A percentile compares a stretch with the other conserved stretches of the same genome.
These are phyloP conservation scores for Chamaea fasciata DNA, from an alignment of 2,113 vertebrate species.

Conservation along the genomic window DNA sequence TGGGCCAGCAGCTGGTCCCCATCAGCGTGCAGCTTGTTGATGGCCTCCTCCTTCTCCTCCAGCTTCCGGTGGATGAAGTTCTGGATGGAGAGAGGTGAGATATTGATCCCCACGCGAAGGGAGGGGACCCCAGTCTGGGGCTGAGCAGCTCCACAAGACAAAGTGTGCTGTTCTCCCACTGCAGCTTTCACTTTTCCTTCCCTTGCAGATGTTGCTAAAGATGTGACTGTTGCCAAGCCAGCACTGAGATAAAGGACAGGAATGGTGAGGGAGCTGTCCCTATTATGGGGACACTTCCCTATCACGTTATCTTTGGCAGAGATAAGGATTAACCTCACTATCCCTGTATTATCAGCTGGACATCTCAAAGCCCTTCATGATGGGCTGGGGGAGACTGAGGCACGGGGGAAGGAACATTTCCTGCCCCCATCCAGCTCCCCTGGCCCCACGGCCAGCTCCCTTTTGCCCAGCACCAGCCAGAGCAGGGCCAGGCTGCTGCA, in stretches of 20 bases:
- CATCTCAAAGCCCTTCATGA: neutral
- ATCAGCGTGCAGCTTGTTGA: constrained; percentile 88
- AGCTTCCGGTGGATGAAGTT: constrained; percentile 93
- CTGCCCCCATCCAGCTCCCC: neutral
- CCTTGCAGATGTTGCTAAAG: neutral
- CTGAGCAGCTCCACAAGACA: neutral
- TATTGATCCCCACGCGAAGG: fast-evolving
- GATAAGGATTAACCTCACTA: neutral
- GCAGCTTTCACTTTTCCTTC: neutral
- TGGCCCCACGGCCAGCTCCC: neutral
- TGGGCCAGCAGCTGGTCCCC: constrained; percentile 81
- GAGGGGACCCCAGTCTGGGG: neutral
- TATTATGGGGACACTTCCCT: neutral
- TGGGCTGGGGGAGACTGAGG: neutral
- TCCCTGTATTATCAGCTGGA: neutral
- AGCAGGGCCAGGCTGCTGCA: neutral
- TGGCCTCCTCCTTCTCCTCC: constrained; percentile 87
- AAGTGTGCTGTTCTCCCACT: neutral
- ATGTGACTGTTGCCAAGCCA: neutral
- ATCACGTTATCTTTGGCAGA: neutral
- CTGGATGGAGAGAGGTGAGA: constrained; percentile 45
- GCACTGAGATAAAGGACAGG: neutral
- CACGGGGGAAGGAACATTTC: fast-evolving
- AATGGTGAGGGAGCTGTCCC: neutral
- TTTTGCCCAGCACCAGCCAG: too few relatives aligned